Evolutionary conservation across 2,797 vertebrate genomes (phyloP).

Genomic region (Ptychobarbus kaznakovi): DNA sequence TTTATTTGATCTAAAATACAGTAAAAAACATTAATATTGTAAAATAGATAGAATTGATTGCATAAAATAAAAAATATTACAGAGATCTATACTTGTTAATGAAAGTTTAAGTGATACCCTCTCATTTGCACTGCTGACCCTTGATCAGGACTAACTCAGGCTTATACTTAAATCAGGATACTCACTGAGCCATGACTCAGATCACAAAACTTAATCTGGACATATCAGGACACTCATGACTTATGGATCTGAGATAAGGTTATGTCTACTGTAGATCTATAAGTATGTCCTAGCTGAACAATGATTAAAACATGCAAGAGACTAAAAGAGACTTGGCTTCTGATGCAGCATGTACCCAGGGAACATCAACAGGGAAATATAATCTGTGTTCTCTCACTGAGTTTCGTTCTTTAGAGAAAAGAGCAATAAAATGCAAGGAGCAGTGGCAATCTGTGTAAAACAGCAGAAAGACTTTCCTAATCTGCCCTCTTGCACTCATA

Average conservation of each 20-base stretch:
- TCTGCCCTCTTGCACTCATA: neutral
- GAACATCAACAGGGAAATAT: constrained; percentile 11
- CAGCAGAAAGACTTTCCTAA: neutral
- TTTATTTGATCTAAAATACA: neutral
- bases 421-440: neutral
- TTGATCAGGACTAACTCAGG: no score
- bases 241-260: constrained; percentile 16
- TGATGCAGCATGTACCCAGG: neutral
- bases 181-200: neutral
- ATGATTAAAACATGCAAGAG: constrained; percentile 25
- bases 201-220: constrained; percentile 12
- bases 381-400: constrained; percentile 3
- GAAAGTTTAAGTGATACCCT: neutral
- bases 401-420: constrained; percentile 3
- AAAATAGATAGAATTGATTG: no score
- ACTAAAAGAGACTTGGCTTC: neutral
- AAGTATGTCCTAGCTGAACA: neutral
- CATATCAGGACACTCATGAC: constrained; percentile 5
- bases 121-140: no score
- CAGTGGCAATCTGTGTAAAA: neutral
- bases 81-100: neutral
- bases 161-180: neutral
- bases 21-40: neutral
- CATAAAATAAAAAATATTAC: no score
- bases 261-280: neutral